Base-by-base conservation (phyloP, 2,797 vertebrate species). In the Mus caroli region DNA sequence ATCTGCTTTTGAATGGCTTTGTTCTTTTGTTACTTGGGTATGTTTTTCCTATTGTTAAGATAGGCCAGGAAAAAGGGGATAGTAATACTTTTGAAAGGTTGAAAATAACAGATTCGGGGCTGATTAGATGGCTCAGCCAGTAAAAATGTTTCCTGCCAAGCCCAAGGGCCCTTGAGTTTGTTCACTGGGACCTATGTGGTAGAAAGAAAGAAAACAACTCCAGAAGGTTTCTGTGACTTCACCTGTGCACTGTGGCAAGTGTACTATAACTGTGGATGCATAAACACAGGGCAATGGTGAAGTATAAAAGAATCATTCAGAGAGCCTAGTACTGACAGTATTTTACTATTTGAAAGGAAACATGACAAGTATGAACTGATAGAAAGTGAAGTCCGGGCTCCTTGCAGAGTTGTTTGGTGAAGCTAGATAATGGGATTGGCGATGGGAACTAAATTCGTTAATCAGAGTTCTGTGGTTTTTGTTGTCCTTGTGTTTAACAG, bases 281-380 rank as follows among this genome's bases (percentile, higher is more conserved):
- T 37, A 83, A 62, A 62, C 37, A 12, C 6, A 50, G 9, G 73
- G 34, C 34, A 78, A 8, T n/a, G 31, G 67, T 22, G 34, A 60
- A 67, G 28, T 46, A 43, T 31, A 34, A 64, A 92, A 69, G 82
- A 22, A 87, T 91, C 86, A 52, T 64, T 86, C 8, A 11, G 78
- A 91, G 7, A 88, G 52, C 40, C 37, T 28, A 73, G 69, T 92
- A 94, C 67, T 95, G 34, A 54, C 4, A 90, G 15, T 64, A 28
- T 89, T 94, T 96, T 92, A 20, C 67, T 91, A 13, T 84, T 95
- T 87, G 75, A 56, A 97, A 92, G 75, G 31, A 92, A 80, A 78
- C 54, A 80, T 69, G 69, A 40, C 90, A 83, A n/a, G 89, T 71
- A 43, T 17, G 28, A 90, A 43, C 87, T 43, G 87, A 46, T 50